A percentile compares a stretch with the other conserved stretches of the same genome.
phyloP scores from a whole-genome alignment of 2,888 invertebrate species.

The Sarcophaga carnaria region DNA sequence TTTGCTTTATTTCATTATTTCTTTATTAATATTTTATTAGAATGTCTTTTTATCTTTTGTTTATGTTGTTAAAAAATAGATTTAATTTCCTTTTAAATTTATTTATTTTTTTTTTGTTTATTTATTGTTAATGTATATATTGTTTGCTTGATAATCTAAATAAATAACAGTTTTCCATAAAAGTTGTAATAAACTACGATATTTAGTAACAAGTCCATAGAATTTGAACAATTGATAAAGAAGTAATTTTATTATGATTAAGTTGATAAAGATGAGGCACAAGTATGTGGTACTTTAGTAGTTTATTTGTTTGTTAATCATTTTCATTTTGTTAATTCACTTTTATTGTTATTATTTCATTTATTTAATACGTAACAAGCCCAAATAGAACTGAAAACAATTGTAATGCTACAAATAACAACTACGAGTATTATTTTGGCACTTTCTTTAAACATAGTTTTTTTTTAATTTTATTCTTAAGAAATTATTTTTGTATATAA shows the following conservation, averaged over 20 bases:
- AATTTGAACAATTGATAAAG: slow-evolving; percentile 63
- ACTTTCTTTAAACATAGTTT: slow-evolving; percentile 53
- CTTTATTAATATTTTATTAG: background rate
- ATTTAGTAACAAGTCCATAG: slow-evolving; percentile 65
- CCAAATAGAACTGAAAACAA: slow-evolving; percentile 46
- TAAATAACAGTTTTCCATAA: slow-evolving; percentile 37
- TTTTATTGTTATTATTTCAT: slow-evolving; percentile 13
- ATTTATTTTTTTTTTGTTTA: slow-evolving; percentile 6
- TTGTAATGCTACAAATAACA: slow-evolving; percentile 56
- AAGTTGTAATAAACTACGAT: slow-evolving; percentile 53
- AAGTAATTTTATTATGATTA: slow-evolving; percentile 41
- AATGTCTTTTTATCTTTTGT: slow-evolving; percentile 16
- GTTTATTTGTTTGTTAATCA: slow-evolving; percentile 37
- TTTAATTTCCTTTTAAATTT: slow-evolving; percentile 18
- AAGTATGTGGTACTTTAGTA: slow-evolving; percentile 65
- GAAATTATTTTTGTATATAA: background rate
- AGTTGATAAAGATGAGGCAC: slow-evolving; percentile 67
- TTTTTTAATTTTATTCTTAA: slow-evolving; percentile 17
- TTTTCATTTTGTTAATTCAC: slow-evolving; percentile 42
- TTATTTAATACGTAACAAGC: slow-evolving; percentile 44
- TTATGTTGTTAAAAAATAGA: slow-evolving; percentile 22
- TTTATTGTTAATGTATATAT: slow-evolving; percentile 3
- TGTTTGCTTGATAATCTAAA: background rate
- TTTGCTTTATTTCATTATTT: slow-evolving; percentile 6
- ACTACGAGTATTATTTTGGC: slow-evolving; percentile 59